A percentile compares a stretch with the other conserved stretches of the same genome.
phyloP scores from a whole-genome alignment of 2,797 vertebrate species.

The Cyclopterus lumpus region DNA sequence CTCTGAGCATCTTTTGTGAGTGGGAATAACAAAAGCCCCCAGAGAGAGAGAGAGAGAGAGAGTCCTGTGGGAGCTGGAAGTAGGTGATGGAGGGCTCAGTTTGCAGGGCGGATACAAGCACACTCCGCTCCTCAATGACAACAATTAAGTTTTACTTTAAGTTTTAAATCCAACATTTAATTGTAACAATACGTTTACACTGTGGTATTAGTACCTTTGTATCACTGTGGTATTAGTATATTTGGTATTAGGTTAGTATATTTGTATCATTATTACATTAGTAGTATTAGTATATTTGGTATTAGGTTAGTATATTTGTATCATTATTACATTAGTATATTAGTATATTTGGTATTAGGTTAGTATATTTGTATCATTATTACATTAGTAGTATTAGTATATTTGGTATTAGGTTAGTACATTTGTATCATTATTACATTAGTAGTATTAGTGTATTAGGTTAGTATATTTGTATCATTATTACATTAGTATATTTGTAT shows the following conservation, averaged over 20 bases:
- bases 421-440: too few species aligned
- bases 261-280: too few species aligned
- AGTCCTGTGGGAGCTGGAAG: slow-evolving; percentile 37
- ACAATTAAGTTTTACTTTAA: neutral
- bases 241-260: too few species aligned
- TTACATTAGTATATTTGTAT: too few species aligned
- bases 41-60: neutral
- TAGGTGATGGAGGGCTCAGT: slow-evolving; percentile 13
- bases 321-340: too few species aligned
- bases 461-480: too few species aligned
- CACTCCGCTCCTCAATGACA: slow-evolving; percentile 51
- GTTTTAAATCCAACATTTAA: neutral
- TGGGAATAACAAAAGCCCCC: slow-evolving; percentile 54
- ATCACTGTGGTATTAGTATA: neutral
- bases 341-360: too few species aligned
- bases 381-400: too few species aligned
- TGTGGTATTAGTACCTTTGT: neutral
- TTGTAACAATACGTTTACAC: neutral
- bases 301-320: neutral
- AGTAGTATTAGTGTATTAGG: too few species aligned
- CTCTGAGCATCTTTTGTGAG: slow-evolving; percentile 54
- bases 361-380: too few species aligned
- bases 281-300: too few species aligned
- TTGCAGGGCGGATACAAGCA: slow-evolving; percentile 31
- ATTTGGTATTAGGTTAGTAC: too few species aligned